Evolutionary conservation across 1,140 invertebrate species (phyloP).

Genomic region (Neodiprion fabricii): DNA sequence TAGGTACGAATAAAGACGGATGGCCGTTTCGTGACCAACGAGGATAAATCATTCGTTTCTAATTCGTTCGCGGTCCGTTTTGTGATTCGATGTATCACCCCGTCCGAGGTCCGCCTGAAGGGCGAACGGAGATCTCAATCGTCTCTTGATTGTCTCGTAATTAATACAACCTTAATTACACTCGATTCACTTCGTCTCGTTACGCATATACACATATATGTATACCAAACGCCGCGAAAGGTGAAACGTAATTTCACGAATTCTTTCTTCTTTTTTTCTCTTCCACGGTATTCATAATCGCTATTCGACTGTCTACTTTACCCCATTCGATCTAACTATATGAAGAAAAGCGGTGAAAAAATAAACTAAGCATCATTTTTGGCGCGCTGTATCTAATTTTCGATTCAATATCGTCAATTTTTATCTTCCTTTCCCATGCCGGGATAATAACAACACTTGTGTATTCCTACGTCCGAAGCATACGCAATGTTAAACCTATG

Average conservation of each 20-base stretch:
- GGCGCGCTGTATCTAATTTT: too few species aligned
- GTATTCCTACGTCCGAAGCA: too few species aligned
- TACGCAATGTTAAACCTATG: too few species aligned
- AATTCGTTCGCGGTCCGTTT: background rate
- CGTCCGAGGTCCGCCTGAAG: background rate
- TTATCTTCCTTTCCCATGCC: too few species aligned
- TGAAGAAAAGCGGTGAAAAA: too few species aligned
- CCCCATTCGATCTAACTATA: too few species aligned
- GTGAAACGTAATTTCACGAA: background rate
- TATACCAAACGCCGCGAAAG: too few species aligned
- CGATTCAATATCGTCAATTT: too few species aligned
- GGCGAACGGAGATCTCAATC: slow-evolving; percentile 3
- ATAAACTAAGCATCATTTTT: too few species aligned
- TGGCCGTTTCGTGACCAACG: background rate
- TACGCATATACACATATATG: too few species aligned
- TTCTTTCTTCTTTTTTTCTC: background rate
- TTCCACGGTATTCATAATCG: background rate
- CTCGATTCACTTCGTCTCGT: background rate
- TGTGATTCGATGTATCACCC: background rate
- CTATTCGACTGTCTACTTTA: too few species aligned
- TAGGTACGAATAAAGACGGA: background rate
- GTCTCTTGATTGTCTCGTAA: slow-evolving; percentile 8
- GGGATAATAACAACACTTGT: too few species aligned
- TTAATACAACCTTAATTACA: slow-evolving; percentile 4
- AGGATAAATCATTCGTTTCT: background rate